These are phyloP conservation scores for Garrulus glandarius DNA, from an alignment of 2,797 vertebrate genomes.

Conservation along the genomic window DNA sequence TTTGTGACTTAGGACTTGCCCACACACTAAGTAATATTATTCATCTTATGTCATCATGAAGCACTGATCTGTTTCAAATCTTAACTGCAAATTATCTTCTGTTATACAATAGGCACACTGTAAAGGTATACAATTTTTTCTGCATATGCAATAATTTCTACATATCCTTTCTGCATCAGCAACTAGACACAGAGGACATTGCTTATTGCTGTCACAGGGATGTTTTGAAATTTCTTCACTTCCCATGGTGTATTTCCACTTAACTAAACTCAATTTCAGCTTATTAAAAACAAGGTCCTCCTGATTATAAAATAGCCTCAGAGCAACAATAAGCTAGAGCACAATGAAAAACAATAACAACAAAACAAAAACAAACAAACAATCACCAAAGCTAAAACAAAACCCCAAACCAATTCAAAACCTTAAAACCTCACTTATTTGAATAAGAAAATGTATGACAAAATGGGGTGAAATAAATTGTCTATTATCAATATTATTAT, in stretches of 20 bases:
- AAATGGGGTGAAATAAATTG: neutral
- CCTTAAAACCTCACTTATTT: neutral
- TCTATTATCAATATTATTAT: neutral
- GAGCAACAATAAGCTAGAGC: neutral
- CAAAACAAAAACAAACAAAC: neutral
- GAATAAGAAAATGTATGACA: neutral
- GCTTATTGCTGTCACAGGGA: neutral
- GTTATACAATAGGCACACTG: neutral
- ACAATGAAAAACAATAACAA: neutral
- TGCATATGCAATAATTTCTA: neutral
- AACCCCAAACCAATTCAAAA: neutral
- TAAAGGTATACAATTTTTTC: neutral
- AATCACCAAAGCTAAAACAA: neutral
- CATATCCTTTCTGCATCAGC: neutral
- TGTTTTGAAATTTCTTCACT: neutral
- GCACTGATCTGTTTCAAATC: neutral
- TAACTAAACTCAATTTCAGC: neutral
- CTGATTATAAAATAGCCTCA: neutral
- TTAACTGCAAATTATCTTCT: neutral
- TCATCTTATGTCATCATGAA: neutral
- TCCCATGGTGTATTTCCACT: neutral
- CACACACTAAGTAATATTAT: neutral
- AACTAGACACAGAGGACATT: neutral
- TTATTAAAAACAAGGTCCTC: conserved; percentile 10
- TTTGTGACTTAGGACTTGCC: neutral